A percentile compares a stretch with the other conserved stretches of the same genome.
phyloP scores from a whole-genome alignment of 2,113 vertebrate species.

The Mormoops blainvillei region DNA sequence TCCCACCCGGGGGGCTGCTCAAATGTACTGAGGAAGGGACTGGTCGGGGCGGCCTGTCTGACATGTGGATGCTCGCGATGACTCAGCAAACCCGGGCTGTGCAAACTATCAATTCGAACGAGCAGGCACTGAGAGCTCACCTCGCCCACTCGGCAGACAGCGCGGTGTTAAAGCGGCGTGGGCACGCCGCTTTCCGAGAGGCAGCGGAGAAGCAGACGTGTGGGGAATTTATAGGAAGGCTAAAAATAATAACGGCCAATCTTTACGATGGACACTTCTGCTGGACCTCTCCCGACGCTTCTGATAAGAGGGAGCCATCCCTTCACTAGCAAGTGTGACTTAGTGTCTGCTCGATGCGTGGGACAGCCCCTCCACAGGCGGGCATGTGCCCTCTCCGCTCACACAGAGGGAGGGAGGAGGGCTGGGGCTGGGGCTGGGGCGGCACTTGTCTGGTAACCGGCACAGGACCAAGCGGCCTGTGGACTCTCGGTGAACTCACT shows the following conservation, averaged over 20 bases:
- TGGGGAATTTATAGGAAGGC: not conserved
- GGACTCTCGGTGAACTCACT: rapidly evolving
- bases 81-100: not conserved
- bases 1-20: not conserved
- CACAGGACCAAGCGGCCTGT: rapidly evolving
- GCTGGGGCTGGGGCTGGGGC: rapidly evolving
- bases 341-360: not conserved
- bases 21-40: not conserved
- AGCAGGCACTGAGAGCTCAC: rapidly evolving
- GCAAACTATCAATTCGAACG: not conserved
- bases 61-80: not conserved
- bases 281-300: not conserved
- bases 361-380: not conserved
- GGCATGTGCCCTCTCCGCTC: not conserved
- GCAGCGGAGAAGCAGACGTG: not conserved
- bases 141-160: not conserved
- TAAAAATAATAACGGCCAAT: not conserved
- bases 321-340: not conserved
- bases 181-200: not conserved
- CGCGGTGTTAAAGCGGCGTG: rapidly evolving
- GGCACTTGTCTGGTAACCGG: rapidly evolving
- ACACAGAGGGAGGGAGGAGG: not conserved
- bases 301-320: not conserved
- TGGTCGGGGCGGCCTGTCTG: not conserved
- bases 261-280: not conserved